A percentile compares a stretch with the other conserved stretches of the same genome.
Conservation (phyloP, 2,113 vertebrate genomes). For the Sorex araneus region DNA sequence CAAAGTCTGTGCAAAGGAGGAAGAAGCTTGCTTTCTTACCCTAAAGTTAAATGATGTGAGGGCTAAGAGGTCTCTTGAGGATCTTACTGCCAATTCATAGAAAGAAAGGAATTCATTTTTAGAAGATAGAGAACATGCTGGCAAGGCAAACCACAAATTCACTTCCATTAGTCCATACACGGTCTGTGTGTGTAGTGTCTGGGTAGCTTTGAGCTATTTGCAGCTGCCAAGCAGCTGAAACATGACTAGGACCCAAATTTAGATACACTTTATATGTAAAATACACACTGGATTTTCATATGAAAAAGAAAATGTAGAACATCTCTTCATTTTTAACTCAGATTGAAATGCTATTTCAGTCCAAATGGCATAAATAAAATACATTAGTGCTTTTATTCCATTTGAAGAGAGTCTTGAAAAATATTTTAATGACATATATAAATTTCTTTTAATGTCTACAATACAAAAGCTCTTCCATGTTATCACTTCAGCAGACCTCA, state of each 20-base stretch:
- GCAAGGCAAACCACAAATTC: background rate
- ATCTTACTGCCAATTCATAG: background rate
- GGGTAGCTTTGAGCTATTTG: background rate
- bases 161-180: background rate
- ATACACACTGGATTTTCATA: background rate
- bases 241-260: background rate
- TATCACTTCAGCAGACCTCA: background rate
- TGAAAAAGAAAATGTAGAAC: background rate
- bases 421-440: background rate
- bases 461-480: background rate
- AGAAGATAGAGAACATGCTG: background rate
- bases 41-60: background rate
- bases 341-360: background rate
- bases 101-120: background rate
- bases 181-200: background rate
- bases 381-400: background rate
- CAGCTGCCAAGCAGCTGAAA: background rate
- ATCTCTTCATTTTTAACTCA: conserved; percentile 2
- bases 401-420: background rate
- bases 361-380: background rate
- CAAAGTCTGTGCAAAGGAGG: background rate
- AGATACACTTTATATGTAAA: background rate
- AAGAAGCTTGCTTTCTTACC: background rate
- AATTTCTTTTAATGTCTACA: background rate
- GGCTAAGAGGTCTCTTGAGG: background rate